Conservation (phyloP, 1,140 invertebrate genomes). For the Ceratina japonica region DNA sequence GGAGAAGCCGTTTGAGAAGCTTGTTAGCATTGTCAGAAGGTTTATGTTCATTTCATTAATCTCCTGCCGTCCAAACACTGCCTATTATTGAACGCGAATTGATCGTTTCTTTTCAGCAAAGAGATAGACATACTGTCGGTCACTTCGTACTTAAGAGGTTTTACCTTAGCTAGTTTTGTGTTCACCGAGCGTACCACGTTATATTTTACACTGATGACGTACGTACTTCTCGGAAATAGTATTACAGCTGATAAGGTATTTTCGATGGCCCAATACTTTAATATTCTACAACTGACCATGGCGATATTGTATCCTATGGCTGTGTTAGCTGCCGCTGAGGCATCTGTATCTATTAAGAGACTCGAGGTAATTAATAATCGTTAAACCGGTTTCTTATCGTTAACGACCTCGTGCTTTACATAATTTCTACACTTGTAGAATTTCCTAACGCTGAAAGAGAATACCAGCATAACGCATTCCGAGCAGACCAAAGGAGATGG, state of each 20-base stretch:
- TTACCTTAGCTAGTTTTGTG: conserved; percentile 84
- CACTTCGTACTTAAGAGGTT: conserved; percentile 86
- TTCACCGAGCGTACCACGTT: conserved; percentile 86
- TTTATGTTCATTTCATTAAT: conserved; percentile 15
- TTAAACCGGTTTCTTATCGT: too few species aligned
- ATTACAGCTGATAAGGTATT: conserved; percentile 86
- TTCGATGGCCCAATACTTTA: conserved; percentile 87
- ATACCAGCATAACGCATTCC: conserved; percentile 58
- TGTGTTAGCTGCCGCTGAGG: conserved; percentile 81
- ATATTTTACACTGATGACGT: conserved; percentile 85
- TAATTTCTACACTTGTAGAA: conserved; percentile 47
- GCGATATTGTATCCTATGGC: conserved; percentile 87
- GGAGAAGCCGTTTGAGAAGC: conserved; percentile 87
- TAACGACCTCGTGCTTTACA: too few species aligned
- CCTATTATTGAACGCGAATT: background rate
- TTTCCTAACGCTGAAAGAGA: conserved; percentile 79
- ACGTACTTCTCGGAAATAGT: conserved; percentile 82
- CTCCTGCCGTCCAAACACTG: background rate
- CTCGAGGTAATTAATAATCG: conserved; percentile 77
- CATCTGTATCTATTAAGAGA: conserved; percentile 83
- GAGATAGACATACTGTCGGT: conserved; percentile 85
- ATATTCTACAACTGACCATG: conserved; percentile 85
- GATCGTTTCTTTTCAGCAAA: conserved; percentile 78
- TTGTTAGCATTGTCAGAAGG: conserved; percentile 83
- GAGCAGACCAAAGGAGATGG: conserved; percentile 61